A percentile compares a stretch with the other conserved stretches of the same genome.
phyloP scores from a whole-genome alignment of 2,113 vertebrate species.

The Corythornis cristatus region DNA sequence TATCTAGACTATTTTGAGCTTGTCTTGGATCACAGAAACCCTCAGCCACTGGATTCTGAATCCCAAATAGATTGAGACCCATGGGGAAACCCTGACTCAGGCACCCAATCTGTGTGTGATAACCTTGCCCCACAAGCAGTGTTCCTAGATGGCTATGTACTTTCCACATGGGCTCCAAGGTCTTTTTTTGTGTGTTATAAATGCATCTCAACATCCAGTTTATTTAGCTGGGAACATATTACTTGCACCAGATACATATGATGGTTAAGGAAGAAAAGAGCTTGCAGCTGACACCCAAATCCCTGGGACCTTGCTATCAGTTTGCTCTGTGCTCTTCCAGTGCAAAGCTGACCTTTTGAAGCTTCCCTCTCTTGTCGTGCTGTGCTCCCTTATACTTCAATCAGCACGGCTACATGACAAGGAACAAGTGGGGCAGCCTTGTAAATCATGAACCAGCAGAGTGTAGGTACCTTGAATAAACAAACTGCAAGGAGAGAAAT shows the following conservation, averaged over 20 bases:
- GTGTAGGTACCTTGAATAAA: background rate
- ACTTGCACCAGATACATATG: background rate
- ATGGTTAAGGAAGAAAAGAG: background rate
- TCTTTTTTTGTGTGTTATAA: background rate
- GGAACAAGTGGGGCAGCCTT: background rate
- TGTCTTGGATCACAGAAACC: background rate
- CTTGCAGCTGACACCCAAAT: background rate
- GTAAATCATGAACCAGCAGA: background rate
- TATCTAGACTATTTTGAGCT: background rate
- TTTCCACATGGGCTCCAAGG: background rate
- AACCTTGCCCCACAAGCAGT: background rate
- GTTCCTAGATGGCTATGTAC: background rate
- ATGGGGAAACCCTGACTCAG: background rate
- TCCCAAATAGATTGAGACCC: background rate
- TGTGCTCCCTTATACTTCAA: background rate
- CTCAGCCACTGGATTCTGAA: background rate
- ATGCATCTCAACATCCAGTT: background rate
- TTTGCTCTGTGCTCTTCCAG: background rate
- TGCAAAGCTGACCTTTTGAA: background rate
- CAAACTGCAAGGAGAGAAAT: background rate
- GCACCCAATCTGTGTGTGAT: background rate
- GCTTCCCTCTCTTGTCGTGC: background rate
- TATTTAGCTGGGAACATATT: background rate
- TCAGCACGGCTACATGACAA: background rate
- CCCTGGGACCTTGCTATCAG: background rate